phyloP scores from a whole-genome alignment of 2,113 vertebrate genomes.

The Atherinomorus stipes region DNA sequence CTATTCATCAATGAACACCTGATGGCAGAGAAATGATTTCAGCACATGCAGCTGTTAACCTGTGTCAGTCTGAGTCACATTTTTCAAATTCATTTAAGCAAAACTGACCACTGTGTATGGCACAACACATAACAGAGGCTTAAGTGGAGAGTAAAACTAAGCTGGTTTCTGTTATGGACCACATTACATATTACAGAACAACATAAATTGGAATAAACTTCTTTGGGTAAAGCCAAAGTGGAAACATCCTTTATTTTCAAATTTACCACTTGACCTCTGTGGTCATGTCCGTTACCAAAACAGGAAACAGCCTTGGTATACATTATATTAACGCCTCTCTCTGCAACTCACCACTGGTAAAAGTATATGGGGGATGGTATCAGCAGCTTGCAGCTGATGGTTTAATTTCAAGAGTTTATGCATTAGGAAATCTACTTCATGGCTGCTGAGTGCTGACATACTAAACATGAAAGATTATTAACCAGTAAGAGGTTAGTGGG shows the following conservation, averaged over 20 bases:
- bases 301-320: neutral
- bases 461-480: slow-evolving; percentile 35
- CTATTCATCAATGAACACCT: slow-evolving; percentile 45
- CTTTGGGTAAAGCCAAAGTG: neutral
- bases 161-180: slow-evolving; percentile 22
- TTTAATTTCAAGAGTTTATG: slow-evolving; percentile 14
- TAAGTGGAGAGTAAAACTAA: slow-evolving; percentile 26
- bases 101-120: slow-evolving; percentile 32
- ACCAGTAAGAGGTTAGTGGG: neutral
- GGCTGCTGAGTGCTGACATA: slow-evolving; percentile 48
- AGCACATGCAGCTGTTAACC: slow-evolving; percentile 38
- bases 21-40: slow-evolving; percentile 25
- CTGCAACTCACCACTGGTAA: neutral
- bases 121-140: slow-evolving; percentile 12
- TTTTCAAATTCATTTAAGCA: slow-evolving; percentile 53
- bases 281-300: neutral
- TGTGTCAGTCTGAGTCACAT: slow-evolving; percentile 33
- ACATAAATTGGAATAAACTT: slow-evolving; percentile 22
- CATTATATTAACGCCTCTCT: neutral
- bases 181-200: slow-evolving; percentile 30
- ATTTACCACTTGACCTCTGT: neutral
- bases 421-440: slow-evolving; percentile 38
- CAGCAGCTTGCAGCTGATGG: slow-evolving; percentile 13
- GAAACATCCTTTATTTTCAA: slow-evolving; percentile 9
- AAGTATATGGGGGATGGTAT: slow-evolving; percentile 11